These are phyloP conservation scores for Limnephilus auricula DNA, from an alignment of 2,888 invertebrate genomes.

Conservation along the genomic window DNA sequence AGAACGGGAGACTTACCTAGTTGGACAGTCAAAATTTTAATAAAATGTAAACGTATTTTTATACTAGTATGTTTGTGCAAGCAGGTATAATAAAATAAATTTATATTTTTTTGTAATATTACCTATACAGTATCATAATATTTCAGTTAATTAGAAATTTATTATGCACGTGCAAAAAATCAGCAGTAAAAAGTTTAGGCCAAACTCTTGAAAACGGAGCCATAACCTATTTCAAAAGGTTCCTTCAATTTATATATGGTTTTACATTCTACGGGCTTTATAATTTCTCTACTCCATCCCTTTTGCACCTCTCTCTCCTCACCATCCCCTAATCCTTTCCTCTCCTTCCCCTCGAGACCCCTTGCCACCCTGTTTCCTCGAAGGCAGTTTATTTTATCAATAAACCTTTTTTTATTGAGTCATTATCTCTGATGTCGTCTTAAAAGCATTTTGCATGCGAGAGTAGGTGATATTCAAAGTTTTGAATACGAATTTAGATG, in stretches of 20 bases:
- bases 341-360: constrained; percentile 9
- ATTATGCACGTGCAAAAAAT: not conserved
- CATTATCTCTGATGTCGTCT: constrained; percentile 40
- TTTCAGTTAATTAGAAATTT: not conserved
- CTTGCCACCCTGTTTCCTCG: not conserved
- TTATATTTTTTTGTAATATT: not conserved
- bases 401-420: constrained; percentile 48
- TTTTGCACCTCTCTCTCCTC: not conserved
- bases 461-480: not conserved
- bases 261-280: not conserved
- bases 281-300: not conserved
- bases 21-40: too few relatives aligned
- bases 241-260: not conserved
- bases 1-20: too few relatives aligned
- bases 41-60: too few relatives aligned
- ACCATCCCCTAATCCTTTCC: constrained; percentile 3
- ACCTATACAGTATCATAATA: not conserved
- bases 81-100: too few relatives aligned
- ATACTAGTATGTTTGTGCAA: too few relatives aligned
- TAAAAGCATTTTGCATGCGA: not conserved
- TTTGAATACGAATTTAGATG: not conserved
- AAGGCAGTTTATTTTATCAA: constrained; percentile 41
- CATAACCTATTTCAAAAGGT: not conserved
- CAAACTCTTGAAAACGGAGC: not conserved
- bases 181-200: not conserved